phyloP scores from a whole-genome alignment of 2,888 invertebrate species.

The Zygaena filipendulae region DNA sequence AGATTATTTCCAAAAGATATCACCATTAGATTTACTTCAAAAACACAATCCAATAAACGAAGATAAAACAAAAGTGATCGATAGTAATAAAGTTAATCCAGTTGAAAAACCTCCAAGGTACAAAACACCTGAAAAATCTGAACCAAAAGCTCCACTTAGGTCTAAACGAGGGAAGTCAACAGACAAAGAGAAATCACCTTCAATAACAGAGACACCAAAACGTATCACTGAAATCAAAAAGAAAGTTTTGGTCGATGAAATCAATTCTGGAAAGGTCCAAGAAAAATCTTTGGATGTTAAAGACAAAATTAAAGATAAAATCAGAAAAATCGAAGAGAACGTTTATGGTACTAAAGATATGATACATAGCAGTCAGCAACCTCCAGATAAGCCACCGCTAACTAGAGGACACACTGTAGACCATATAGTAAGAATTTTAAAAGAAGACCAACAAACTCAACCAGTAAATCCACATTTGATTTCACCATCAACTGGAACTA shows the following conservation, averaged over 20 bases:
- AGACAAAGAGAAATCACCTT: slow-evolving; percentile 41
- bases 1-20: slow-evolving; percentile 71
- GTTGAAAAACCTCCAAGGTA: slow-evolving; percentile 55
- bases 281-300: slow-evolving; percentile 41
- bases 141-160: slow-evolving; percentile 48
- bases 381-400: slow-evolving; percentile 74
- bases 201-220: slow-evolving; percentile 51
- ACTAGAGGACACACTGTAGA: slow-evolving; percentile 80
- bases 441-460: slow-evolving; percentile 75
- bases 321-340: slow-evolving; percentile 59
- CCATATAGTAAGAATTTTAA: slow-evolving; percentile 79
- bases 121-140: slow-evolving; percentile 46
- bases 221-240: slow-evolving; percentile 45
- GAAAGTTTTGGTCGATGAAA: slow-evolving; percentile 46
- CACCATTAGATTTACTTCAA: slow-evolving; percentile 46
- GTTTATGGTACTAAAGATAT: slow-evolving; percentile 67
- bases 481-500: slow-evolving; percentile 71
- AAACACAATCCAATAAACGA: slow-evolving; percentile 42
- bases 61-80: slow-evolving; percentile 29
- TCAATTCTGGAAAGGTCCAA: slow-evolving; percentile 38
- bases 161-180: slow-evolving; percentile 45
- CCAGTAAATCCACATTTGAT: slow-evolving; percentile 74
- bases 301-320: slow-evolving; percentile 60
- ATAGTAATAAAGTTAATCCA: slow-evolving; percentile 52
- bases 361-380: slow-evolving; percentile 79